phyloP scores from a whole-genome alignment of 2,888 invertebrate species.

The Epistrophe grossulariae region DNA sequence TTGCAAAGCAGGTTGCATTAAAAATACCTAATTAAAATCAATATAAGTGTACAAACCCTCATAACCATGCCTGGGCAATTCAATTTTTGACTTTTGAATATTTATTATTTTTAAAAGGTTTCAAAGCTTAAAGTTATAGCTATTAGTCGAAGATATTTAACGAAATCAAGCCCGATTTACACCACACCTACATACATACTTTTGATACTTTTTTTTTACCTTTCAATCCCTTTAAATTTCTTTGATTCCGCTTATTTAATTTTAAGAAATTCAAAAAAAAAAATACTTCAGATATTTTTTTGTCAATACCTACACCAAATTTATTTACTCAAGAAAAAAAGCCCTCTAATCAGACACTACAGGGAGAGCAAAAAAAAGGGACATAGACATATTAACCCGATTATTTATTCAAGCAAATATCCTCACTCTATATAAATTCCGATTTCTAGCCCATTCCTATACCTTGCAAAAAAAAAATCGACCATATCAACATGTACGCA shows the following conservation, averaged over 20 bases:
- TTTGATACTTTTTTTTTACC: no score
- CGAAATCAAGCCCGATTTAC: no score
- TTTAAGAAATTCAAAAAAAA: background rate
- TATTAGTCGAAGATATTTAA: no score
- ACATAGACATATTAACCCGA: conserved; percentile 30
- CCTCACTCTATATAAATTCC: conserved; percentile 20
- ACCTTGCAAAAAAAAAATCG: conserved; percentile 31
- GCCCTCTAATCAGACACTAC: conserved; percentile 12
- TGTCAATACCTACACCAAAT: background rate
- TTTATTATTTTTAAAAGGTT: no score
- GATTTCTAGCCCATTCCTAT: conserved; percentile 5
- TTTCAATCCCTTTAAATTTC: background rate
- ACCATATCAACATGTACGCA: conserved; percentile 43
- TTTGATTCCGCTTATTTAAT: background rate
- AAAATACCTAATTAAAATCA: no score
- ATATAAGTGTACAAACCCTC: no score
- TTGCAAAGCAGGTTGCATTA: no score
- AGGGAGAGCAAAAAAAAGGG: conserved; percentile 5
- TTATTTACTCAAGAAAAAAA: background rate
- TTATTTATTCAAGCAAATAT: conserved; percentile 56
- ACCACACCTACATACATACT: no score
- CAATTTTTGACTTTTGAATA: no score
- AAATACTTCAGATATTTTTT: background rate
- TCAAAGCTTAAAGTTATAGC: no score
- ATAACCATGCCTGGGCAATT: no score